Evolutionary conservation across 2,113 vertebrate species (phyloP), one percentile per base, ranked within the genome.

Genomic region (Hystrix cristata): DNA sequence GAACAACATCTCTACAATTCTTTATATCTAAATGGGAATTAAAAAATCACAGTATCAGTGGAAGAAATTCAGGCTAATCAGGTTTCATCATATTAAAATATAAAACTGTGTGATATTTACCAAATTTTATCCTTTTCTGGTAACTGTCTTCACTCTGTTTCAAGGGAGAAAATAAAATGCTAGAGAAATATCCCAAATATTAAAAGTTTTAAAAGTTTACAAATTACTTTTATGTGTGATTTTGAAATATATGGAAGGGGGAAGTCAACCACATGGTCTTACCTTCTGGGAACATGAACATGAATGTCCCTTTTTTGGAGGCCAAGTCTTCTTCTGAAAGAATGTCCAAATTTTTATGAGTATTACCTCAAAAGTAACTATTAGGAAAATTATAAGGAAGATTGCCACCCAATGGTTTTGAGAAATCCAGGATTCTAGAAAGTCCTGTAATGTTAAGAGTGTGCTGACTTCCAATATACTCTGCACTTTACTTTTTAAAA

Each of bases 361-460:
- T 64, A 94, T 12, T 34, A 97, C 64, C 80, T 97, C 97, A 90
- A 97, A 92, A 96, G 64, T 14, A 95, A 97, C 90, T 79, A 76
- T 96, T 46, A 97, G 55, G 25, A 95, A 94, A 95, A 95, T 90
- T 78, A 95, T 95, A 57, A 97, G 92, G 23, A 97, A 13, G 27
- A 95, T 81, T 46, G 55, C 27, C 21, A 87, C 65, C 96, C 97
- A 98, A 38, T 90, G 18, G 94, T 97, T 96, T 94, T 95, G 87
- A 94, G 76, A 94, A 38, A 69, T 55, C 90, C 94, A 96, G 76
- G 78, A 88, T 18, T 95, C 76, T 31, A 96, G 27, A 90, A 92
- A 14, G 1, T 97, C 87, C 94, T 92, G 74, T 71, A 96, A 34
- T 7, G 67, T 72, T 8, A 38, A 90, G 94, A 96, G 46, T 72